phyloP scores from a whole-genome alignment of 2,113 vertebrate species.

The Pteropus alecto region DNA sequence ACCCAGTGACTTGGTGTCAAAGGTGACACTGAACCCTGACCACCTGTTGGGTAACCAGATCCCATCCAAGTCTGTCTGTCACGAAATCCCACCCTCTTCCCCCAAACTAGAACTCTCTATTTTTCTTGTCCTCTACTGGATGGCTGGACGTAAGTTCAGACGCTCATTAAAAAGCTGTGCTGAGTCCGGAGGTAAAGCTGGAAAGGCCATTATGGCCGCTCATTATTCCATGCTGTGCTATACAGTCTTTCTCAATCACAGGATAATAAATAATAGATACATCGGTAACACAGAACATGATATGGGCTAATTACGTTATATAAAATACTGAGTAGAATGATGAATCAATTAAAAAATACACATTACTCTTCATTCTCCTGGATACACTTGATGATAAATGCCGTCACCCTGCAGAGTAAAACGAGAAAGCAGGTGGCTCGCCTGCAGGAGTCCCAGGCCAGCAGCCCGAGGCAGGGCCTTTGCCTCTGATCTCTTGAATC shows the following conservation, averaged over 20 bases:
- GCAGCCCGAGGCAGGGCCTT: rapidly evolving
- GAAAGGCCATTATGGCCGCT: neutral
- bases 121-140: neutral
- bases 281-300: neutral
- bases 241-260: neutral
- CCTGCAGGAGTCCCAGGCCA: no score
- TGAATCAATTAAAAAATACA: neutral
- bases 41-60: neutral
- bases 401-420: neutral
- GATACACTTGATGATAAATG: neutral
- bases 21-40: neutral
- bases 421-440: rapidly evolving
- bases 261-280: neutral
- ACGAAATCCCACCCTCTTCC: neutral
- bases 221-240: no score
- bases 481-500: neutral
- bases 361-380: neutral
- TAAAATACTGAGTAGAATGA: neutral
- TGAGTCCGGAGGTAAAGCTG: neutral
- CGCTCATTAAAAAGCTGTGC: no score
- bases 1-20: neutral
- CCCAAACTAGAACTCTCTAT: neutral
- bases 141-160: neutral
- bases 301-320: neutral
- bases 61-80: neutral